Base-by-base conservation (phyloP, 2,888 invertebrate genomes). In the Agonum fuliginosum region DNA sequence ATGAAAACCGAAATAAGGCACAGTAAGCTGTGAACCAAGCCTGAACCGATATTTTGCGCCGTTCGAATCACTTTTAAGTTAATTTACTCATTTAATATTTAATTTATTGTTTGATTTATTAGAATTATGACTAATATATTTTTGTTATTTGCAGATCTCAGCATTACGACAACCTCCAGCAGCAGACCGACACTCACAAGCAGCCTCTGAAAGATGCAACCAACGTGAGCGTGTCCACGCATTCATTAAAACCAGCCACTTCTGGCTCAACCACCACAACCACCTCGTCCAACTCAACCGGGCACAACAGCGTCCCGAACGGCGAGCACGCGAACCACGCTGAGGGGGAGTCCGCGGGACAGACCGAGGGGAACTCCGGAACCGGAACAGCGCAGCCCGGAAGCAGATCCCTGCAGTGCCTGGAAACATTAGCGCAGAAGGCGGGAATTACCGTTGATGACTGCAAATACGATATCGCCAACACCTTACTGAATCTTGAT, bases 361-460 rank as follows among this genome's bases (percentile, higher is more conserved):
- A 78, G 24, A 62, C 81, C 19, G 67, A 46, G 5, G 20, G 10
- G 8, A 58, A 19, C 12, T 20, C 34, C 17, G 17, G 43, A 48
- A 20, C 51, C 6, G 27, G 54, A 71, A 8, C 74, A 70, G 67
- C 81, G 67, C 81, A 81, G 41, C 81, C 83, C 20, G 83, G 83
- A 12, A 88, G 88, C 81, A 83, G 90, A 46, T 90, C 90, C 0
- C 84, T 93, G 70, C 93, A 93, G 90, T 93, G 92, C 83, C 86
- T 93, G 79, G 93, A 93, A 84, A 93, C 93, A 0, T 88, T 93
- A 78, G 93, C 93, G 10, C 92, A 93, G 83, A 93, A 93, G 81
- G 93, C 93, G 69, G 93, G 93, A 1, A 92, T 93, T 10, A 93
- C 92, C 14, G 91, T 92, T 83, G 93, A 93, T 84, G 93, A 93